Percentiles rank a stretch among this genome's conserved stretches.
phyloP scores from a whole-genome alignment of 2,797 vertebrate species.

The Vespertilio murinus region DNA sequence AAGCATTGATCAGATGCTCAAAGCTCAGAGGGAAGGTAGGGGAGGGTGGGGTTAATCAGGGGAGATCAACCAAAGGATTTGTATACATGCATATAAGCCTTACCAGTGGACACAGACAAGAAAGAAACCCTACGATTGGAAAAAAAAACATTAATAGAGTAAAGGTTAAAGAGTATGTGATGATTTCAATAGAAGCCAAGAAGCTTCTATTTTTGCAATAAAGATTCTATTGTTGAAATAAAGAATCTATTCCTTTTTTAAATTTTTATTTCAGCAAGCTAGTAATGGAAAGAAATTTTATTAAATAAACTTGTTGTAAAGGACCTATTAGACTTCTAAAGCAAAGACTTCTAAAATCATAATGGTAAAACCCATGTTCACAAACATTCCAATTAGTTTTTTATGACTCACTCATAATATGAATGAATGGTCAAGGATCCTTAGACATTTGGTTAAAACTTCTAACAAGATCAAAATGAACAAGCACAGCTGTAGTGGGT shows the following conservation, averaged over 20 bases:
- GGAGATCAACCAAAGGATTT: too few relatives aligned
- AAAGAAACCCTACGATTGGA: not conserved
- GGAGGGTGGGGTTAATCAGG: too few relatives aligned
- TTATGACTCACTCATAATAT: not conserved
- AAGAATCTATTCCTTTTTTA: not conserved
- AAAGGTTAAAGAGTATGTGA: not conserved
- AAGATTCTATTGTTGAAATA: constrained; percentile 16
- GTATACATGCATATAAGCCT: too few relatives aligned
- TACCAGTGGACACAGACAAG: too few relatives aligned
- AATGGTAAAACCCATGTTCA: not conserved
- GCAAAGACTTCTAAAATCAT: not conserved
- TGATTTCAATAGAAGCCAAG: not conserved
- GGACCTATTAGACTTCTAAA: not conserved
- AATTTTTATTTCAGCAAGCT: not conserved
- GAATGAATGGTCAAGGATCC: not conserved
- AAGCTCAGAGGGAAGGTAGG: too few relatives aligned
- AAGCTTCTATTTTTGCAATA: too few relatives aligned
- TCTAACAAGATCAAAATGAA: not conserved
- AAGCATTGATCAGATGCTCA: too few relatives aligned
- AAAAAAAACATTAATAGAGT: not conserved
- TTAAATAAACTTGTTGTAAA: not conserved
- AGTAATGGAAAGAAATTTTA: not conserved
- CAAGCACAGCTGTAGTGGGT: too few relatives aligned
- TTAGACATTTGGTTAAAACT: not conserved
- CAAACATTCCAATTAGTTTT: not conserved